Base-by-base conservation (phyloP, 1,140 invertebrate species). In the Euglossa dilemma region DNA sequence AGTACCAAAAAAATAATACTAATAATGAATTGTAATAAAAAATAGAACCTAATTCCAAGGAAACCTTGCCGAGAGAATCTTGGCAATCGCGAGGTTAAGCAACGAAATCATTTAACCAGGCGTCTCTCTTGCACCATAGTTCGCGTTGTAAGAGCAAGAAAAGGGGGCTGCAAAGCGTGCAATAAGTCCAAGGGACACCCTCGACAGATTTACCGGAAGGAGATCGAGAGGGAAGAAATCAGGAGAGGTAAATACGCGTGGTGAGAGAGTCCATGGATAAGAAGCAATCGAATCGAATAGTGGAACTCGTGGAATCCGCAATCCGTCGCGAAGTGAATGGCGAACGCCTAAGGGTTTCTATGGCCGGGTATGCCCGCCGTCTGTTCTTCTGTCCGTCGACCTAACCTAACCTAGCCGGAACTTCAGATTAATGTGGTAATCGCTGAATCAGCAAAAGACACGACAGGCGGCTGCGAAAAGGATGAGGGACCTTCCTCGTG, bases 301-400 rank as follows among this genome's bases (percentile, higher is more conserved):
- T 81, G 91, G 91, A 91, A 92, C 91, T 92, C 88, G 84, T 83
- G 92, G 92, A 92, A 93, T 93, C 91, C 91, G 91, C 91, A 92
- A 93, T 93, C 92, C 92, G 88, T 89, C 90, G 89, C 89, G 87
- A 88, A 91, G 89, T 90, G 90, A 93, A 93, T 93, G 86, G 91
- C 87, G 83, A 28, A 88, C 85, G 86, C 90, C 89, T 87, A 90
- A 92, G 92, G 87, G 87, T 36, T 89, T 78, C 85, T 82, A 78
- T 80, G 66, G 52, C 25, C 25, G 59, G 74, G 83, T 73, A 80
- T 67, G 74, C 54, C 45, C 18, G 28, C 50, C 74, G 86, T 87
- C 79, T 76, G 52, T 74, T 75, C 79, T 67, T 75, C 72, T 59
- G 70, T 66, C 77, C 63, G 74, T 64, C 83, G 81, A 74, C 84